Conservation (phyloP, 2,888 invertebrate genomes). For the Drosophila imparisetae region DNA sequence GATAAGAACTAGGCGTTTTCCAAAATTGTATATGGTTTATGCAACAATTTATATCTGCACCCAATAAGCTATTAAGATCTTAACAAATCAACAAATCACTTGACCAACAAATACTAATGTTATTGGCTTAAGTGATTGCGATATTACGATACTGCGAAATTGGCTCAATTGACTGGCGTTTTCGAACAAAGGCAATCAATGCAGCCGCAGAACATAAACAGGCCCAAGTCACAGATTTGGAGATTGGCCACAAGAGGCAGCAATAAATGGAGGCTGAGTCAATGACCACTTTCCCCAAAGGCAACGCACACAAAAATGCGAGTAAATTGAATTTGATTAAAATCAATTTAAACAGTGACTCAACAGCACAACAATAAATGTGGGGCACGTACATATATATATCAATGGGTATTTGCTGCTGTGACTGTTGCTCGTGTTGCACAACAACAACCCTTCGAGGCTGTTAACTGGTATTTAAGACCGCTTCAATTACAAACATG, state of each 20-base stretch:
- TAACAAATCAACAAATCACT: not conserved
- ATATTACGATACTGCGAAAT: not conserved
- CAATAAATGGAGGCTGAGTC: conserved; percentile 23
- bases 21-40: too few species aligned
- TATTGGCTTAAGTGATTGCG: not conserved
- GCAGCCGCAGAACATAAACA: not conserved
- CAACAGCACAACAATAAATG: conserved; percentile 3
- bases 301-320: conserved; percentile 9
- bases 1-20: too few species aligned
- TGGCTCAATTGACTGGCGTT: conserved; percentile 4
- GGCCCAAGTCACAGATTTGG: conserved; percentile 9
- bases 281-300: conserved; percentile 27
- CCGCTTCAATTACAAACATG: not conserved
- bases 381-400: conserved; percentile 11
- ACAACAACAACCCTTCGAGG: conserved; percentile 25
- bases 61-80: not conserved
- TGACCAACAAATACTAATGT: not conserved
- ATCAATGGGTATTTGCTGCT: conserved; percentile 1
- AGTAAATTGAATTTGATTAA: conserved; percentile 80
- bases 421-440: not conserved
- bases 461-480: conserved; percentile 20
- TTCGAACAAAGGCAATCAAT: conserved; percentile 11
- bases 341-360: conserved; percentile 73
- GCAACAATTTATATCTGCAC: not conserved
- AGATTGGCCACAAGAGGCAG: conserved; percentile 10